Base-by-base conservation (phyloP, 2,888 invertebrate genomes). In the Petrophora chlorosata region DNA sequence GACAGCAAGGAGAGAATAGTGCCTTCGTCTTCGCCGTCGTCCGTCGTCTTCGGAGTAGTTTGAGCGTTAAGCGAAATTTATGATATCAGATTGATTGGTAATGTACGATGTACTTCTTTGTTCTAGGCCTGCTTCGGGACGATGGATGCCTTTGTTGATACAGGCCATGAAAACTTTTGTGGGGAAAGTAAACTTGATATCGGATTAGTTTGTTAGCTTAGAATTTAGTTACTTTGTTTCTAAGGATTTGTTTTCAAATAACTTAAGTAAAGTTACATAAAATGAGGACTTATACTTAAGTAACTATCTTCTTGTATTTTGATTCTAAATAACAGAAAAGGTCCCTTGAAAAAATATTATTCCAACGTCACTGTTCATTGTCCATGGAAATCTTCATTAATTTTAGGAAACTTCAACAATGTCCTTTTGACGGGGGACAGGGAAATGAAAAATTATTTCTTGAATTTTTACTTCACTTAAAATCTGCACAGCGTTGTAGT, bases 401-500 rank as follows among this genome's bases (percentile, higher is more conserved):
- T 78, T 80, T 75, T 68, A 61, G 61, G 76, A 82, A 82, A 77
- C 79, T 79, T 68, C 65, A 68, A 79, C 76, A 78, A 76, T 79
- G 75, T 78, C 70, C 67, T 70, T 78, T 75, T 76, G 76, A 80
- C 71, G 75, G 55, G 66, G 58, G 63, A 68, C 63, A 72, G 72
- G 65, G 79, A 83, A 85, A 85, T 84, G 76, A 82, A 83, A 85
- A 87, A 85, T 81, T 74, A 82, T 80, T 82, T 82, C 78, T 79
- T 79, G 65, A 82, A 83, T 82, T 85, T 86, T 87, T 81, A 85
- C 85, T 83, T 83, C 82, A 83, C 85, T 87, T 85, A 81, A 87
- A 90, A 89, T 89, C 88, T 84, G 88, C 77, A 84, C 85, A 82
- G 82, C 78, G 81, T 86, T 85, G 87, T 87, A 85, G 85, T 86